Percentiles rank a stretch among this genome's conserved stretches.
These are phyloP conservation scores for Siniperca scherzeri DNA, from an alignment of 2,797 vertebrate species.

Conservation along the genomic window DNA sequence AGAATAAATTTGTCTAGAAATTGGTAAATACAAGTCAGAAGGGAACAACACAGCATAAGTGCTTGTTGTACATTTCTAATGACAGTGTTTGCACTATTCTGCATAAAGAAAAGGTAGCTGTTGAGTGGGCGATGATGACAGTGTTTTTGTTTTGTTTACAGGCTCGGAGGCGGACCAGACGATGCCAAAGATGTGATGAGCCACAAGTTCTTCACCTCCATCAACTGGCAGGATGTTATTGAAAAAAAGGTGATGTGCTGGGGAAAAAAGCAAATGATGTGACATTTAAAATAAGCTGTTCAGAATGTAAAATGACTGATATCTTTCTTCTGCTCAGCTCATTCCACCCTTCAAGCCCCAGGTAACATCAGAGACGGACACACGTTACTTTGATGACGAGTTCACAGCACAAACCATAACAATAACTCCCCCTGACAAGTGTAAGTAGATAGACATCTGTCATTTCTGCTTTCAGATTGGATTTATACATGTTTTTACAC, in stretches of 20 bases:
- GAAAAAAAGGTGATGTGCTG: constrained; percentile 89
- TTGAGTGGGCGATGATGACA: background rate
- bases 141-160: constrained; percentile 67
- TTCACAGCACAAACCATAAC: constrained; percentile 97
- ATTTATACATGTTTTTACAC: background rate
- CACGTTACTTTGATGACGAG: constrained; percentile 95
- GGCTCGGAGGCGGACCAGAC: constrained; percentile 92
- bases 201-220: constrained; percentile 92
- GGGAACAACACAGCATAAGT: constrained; percentile 30
- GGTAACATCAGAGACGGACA: constrained; percentile 95
- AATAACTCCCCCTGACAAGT: constrained; percentile 95
- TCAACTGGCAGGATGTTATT: constrained; percentile 95
- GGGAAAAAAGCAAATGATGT: background rate
- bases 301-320: background rate
- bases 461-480: background rate
- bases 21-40: constrained; percentile 29
- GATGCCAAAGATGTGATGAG: constrained; percentile 97
- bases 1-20: constrained; percentile 48
- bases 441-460: constrained; percentile 84
- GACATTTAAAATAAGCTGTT: background rate
- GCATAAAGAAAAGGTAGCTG: constrained; percentile 25
- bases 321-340: constrained; percentile 80
- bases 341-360: constrained; percentile 95
- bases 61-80: constrained; percentile 26
- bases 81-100: constrained; percentile 24